phyloP scores from a whole-genome alignment of 2,797 vertebrate genomes.

The Arctocebus calabarensis region DNA sequence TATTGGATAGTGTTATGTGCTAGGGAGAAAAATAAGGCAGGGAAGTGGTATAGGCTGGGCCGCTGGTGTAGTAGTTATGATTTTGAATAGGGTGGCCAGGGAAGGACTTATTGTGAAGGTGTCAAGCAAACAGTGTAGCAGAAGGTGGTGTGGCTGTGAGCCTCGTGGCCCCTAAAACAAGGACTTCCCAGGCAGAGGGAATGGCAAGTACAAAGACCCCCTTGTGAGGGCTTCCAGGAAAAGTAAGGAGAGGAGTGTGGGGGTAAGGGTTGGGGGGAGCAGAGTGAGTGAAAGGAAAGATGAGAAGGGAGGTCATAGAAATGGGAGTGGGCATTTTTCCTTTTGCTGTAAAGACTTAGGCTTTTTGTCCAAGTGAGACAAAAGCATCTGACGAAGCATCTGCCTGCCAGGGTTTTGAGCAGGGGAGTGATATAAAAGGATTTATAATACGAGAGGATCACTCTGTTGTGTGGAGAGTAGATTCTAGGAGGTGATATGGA shows the following conservation, averaged over 20 bases:
- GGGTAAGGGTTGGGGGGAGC: not conserved
- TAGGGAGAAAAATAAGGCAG: not conserved
- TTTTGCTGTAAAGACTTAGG: not conserved
- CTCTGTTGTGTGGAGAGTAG: not conserved
- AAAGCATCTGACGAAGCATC: not conserved
- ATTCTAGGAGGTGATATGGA: not conserved
- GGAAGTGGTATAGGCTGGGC: not conserved
- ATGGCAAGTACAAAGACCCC: not conserved
- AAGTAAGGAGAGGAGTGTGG: not conserved
- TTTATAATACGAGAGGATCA: not conserved
- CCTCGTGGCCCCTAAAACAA: not conserved
- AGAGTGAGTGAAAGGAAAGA: not conserved
- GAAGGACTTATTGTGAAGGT: not conserved
- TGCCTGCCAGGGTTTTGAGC: not conserved
- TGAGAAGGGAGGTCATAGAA: not conserved
- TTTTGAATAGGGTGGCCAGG: not conserved
- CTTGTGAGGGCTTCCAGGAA: no score
- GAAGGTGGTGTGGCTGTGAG: not conserved
- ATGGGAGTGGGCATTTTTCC: not conserved
- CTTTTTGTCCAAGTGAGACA: not conserved
- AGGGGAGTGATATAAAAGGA: not conserved
- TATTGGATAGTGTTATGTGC: not conserved
- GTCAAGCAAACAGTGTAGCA: not conserved
- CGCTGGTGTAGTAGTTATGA: not conserved
- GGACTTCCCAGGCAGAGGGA: not conserved